These are phyloP conservation scores for Cryptoleucopteryx plumbea DNA, from an alignment of 2,113 vertebrate species.

Conservation along the genomic window DNA sequence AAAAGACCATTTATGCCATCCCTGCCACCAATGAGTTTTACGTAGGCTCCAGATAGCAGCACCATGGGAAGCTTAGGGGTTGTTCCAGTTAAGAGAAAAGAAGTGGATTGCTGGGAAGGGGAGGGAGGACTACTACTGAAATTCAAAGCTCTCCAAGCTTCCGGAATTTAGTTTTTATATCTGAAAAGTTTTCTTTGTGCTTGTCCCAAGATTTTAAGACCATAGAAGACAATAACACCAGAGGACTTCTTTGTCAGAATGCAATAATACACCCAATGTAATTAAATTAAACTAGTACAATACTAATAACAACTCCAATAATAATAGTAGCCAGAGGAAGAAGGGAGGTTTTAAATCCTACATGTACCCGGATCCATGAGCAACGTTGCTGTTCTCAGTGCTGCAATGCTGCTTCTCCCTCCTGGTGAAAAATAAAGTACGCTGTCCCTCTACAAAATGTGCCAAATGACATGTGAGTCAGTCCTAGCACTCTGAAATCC, in stretches of 20 bases:
- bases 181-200: neutral
- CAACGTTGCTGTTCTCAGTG: neutral
- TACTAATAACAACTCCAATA: neutral
- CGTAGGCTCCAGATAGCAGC: rapidly evolving
- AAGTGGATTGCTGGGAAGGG: neutral
- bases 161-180: neutral
- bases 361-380: neutral
- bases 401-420: neutral
- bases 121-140: neutral
- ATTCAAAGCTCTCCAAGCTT: neutral
- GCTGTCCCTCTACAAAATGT: neutral
- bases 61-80: neutral
- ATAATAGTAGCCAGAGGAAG: neutral
- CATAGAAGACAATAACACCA: neutral
- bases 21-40: neutral
- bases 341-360: neutral
- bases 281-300: neutral
- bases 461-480: constrained; percentile 11
- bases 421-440: neutral
- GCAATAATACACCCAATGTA: neutral
- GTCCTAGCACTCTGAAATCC: constrained; percentile 16
- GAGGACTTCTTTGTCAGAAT: neutral
- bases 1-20: neutral
- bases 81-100: neutral
- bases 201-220: neutral